These are phyloP conservation scores for Drosophila parvula DNA, from an alignment of 1,140 invertebrate species.

Conservation along the genomic window DNA sequence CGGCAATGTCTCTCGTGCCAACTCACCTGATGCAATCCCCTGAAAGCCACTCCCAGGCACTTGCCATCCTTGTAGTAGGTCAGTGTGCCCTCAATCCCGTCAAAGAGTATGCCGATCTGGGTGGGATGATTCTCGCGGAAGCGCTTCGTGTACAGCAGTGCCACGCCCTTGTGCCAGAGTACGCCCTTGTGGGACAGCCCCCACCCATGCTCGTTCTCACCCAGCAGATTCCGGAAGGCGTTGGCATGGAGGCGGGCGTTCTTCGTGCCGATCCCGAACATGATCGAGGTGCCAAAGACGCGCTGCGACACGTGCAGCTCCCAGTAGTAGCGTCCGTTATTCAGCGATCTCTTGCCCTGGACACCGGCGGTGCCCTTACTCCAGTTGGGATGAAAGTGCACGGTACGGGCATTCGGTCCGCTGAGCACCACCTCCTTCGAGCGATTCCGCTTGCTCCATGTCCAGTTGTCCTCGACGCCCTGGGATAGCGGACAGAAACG, in stretches of 20 bases:
- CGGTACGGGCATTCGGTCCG: slow-evolving; percentile 85
- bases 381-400: slow-evolving; percentile 91
- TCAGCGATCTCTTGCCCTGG: slow-evolving; percentile 87
- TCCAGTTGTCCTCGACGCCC: slow-evolving; percentile 87
- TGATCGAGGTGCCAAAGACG: slow-evolving; percentile 91
- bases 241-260: slow-evolving; percentile 87
- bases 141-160: slow-evolving; percentile 87
- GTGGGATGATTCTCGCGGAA: slow-evolving; percentile 89
- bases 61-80: slow-evolving; percentile 90
- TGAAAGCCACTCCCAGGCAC: slow-evolving; percentile 87
- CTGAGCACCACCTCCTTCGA: slow-evolving; percentile 88
- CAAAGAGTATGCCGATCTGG: slow-evolving; percentile 88
- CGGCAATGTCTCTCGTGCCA: neutral
- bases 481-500: slow-evolving; percentile 54
- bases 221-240: slow-evolving; percentile 89
- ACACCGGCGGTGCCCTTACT: slow-evolving; percentile 90
- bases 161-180: slow-evolving; percentile 88
- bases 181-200: slow-evolving; percentile 90
- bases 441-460: slow-evolving; percentile 87
- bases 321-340: slow-evolving; percentile 89
- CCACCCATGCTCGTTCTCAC: slow-evolving; percentile 89
- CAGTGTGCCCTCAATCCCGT: slow-evolving; percentile 89
- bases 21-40: slow-evolving; percentile 85
- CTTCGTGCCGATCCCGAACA: slow-evolving; percentile 90
- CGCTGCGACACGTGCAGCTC: slow-evolving; percentile 88